Conservation (phyloP, 2,113 vertebrate genomes). For the human region DNA sequence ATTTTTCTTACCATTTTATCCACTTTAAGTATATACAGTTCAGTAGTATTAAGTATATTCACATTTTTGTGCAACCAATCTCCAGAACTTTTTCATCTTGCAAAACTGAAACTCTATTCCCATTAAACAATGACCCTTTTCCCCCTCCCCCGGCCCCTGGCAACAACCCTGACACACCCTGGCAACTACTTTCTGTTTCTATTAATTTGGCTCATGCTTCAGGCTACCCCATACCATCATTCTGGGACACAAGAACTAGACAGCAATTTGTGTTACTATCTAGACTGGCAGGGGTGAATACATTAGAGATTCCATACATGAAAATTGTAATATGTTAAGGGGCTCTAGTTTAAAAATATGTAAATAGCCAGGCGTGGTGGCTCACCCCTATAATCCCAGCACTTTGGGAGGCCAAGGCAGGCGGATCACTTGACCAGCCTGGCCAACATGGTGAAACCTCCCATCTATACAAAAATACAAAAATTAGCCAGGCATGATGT, state of each 20-base stretch:
- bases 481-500: background rate
- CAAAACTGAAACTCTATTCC: background rate
- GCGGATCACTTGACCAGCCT: background rate
- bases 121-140: background rate
- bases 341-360: background rate
- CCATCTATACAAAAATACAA: background rate
- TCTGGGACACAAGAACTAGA: background rate
- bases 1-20: background rate
- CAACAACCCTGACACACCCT: background rate
- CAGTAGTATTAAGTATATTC: background rate
- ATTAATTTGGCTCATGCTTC: background rate
- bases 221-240: background rate
- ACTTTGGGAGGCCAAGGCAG: background rate
- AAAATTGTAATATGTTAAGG: background rate
- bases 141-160: background rate
- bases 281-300: background rate
- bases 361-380: background rate
- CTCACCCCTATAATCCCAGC: background rate
- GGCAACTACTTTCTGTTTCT: background rate
- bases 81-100: background rate
- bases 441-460: background rate
- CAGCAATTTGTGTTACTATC: background rate
- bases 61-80: background rate
- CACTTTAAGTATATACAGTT: background rate
- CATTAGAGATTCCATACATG: background rate